A percentile compares a stretch with the other conserved stretches of the same genome.
These are phyloP conservation scores for Willisornis vidua DNA, from an alignment of 2,113 vertebrate species.

Conservation along the genomic window DNA sequence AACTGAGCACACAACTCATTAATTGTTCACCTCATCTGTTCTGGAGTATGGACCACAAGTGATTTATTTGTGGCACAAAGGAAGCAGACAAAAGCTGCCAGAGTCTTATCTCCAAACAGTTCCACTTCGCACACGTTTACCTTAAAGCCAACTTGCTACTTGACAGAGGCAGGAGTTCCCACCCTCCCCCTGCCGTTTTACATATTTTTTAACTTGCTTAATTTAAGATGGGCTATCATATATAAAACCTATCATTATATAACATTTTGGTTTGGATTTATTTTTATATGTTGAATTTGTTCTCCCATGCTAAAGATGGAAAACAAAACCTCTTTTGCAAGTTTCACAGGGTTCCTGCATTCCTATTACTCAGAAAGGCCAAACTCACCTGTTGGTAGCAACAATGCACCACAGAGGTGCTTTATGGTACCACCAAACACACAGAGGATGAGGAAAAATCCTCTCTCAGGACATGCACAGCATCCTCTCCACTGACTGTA, in stretches of 20 bases:
- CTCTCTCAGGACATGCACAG: not conserved
- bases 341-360: not conserved
- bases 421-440: not conserved
- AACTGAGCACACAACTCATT: not conserved
- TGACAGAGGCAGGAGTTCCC: not conserved
- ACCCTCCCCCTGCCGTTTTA: not conserved
- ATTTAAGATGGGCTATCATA: not conserved
- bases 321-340: not conserved
- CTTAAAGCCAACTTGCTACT: not conserved
- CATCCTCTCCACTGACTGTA: not conserved
- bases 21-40: not conserved
- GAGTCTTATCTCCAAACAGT: slow-evolving; percentile 6
- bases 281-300: not conserved
- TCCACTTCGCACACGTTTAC: not conserved
- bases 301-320: not conserved
- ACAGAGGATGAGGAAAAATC: not conserved
- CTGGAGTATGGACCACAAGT: not conserved
- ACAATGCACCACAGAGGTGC: not conserved
- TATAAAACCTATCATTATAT: not conserved
- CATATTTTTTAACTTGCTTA: not conserved
- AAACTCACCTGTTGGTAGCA: not conserved
- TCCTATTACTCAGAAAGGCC: not conserved
- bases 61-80: not conserved
- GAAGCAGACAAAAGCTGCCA: slow-evolving; percentile 7
- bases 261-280: not conserved